Evolutionary conservation across 2,888 invertebrate species (phyloP), one percentile per base, ranked within the genome.

Genomic region (Harpalus rubripes): DNA sequence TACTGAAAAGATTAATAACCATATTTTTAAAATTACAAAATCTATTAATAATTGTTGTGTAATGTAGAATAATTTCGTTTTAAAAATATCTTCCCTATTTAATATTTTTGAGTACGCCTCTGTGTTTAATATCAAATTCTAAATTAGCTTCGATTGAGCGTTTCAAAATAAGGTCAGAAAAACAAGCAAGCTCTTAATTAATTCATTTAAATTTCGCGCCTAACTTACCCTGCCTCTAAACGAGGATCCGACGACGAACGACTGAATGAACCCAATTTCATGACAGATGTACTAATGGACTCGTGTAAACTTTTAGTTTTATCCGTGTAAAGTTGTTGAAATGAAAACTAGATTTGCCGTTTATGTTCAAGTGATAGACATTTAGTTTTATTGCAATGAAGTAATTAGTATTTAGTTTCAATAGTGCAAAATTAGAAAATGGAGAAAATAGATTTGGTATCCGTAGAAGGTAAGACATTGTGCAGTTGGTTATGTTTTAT

Each of bases 141-240:
- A 81, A 81, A 81, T 81, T 81, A 81, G 81, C 52, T 52, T 65
- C 81, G 81, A 81, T 81, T 81, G 68, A 44, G 44, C 26, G 56
- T 56, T 56, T 16, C 41, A 52, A 68, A 81, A 81, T 81, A 81
- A 81, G 81, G 81, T 52, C 81, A 81, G 52, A 44, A 56, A 52
- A 65, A 68, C 68, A 68, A 68, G 63, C 63, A 65, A 52, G 32
- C 26, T 22, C 65, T 81, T 81, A 81, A 81, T 81, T 81, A 81
- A 81, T 65, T 65, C 81, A 81, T 65, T 79, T 79, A 68, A 32
- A 68, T 68, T 32, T 26, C 39, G 68, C 10, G 68, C 68, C 68
- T 7, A 68, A 15, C 32, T 68, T 32, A 32, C 39, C 32, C 59
- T 59, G 15, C 7, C 15, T 68, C 63, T 59, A 2, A 18, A 15